Conservation (phyloP, 2,113 vertebrate genomes). For the Rhinogobius similis region DNA sequence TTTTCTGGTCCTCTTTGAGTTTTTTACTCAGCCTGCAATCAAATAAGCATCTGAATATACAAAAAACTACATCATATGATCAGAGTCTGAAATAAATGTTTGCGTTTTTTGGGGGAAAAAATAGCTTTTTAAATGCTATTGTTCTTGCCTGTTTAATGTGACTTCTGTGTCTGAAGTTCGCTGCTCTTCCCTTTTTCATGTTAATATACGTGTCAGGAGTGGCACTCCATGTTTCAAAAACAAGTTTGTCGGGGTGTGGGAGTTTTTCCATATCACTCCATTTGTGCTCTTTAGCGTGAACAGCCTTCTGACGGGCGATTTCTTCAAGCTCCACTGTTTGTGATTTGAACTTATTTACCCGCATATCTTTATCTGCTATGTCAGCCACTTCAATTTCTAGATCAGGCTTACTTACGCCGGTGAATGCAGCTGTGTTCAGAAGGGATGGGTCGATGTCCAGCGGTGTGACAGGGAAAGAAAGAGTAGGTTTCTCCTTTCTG, state of each 20-base stretch:
- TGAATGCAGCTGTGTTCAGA: too few relatives aligned
- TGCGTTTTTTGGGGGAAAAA: too few relatives aligned
- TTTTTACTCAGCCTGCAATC: too few relatives aligned
- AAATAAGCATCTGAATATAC: too few relatives aligned
- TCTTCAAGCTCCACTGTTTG: background rate
- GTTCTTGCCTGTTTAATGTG: background rate
- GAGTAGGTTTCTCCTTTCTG: background rate
- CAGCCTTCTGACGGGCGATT: background rate
- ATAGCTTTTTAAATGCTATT: background rate
- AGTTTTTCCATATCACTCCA: background rate
- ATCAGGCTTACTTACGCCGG: background rate
- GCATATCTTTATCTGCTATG: too few relatives aligned
- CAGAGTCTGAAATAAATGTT: too few relatives aligned
- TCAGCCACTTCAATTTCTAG: too few relatives aligned
- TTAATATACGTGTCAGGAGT: background rate
- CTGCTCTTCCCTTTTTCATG: background rate
- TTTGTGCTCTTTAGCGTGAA: background rate
- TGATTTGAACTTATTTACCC: too few relatives aligned
- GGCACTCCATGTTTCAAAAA: background rate
- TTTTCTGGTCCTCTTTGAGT: too few relatives aligned
- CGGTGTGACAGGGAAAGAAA: too few relatives aligned
- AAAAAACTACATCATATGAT: too few relatives aligned
- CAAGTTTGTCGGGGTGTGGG: background rate
- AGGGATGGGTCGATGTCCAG: too few relatives aligned
- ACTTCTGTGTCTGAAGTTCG: background rate